Evolutionary conservation across 2,113 vertebrate species (phyloP).

Genomic region (Polypterus bichir): DNA sequence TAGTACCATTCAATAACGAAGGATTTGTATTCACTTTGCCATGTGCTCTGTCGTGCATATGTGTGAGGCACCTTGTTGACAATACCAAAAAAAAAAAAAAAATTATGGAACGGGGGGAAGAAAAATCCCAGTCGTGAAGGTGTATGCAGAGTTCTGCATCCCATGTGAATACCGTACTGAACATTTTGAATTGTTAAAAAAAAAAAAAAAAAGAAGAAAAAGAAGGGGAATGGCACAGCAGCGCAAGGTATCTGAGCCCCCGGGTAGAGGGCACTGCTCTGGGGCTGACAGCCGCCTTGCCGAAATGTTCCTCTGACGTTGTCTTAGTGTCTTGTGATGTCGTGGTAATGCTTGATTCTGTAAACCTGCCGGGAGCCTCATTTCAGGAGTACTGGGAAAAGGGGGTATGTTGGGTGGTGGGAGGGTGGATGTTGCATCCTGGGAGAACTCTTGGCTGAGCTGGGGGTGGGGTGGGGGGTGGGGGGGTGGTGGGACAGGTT

Average conservation of each 20-base stretch:
- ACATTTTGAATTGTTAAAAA: conserved; percentile 31
- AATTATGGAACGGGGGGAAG: conserved; percentile 9
- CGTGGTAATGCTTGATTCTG: conserved; percentile 29
- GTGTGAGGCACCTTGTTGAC: conserved; percentile 75
- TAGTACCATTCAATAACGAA: conserved; percentile 62
- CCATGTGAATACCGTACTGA: conserved; percentile 38
- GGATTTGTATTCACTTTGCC: conserved; percentile 67
- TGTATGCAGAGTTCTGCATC: conserved; percentile 36
- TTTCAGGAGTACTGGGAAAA: conserved; percentile 5
- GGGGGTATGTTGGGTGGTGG: conserved; percentile 5
- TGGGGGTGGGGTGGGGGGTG: background rate
- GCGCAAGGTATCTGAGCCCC: too few species aligned
- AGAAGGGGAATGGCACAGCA: conserved; percentile 4
- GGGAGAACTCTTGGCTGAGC: background rate
- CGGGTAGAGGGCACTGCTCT: too few species aligned
- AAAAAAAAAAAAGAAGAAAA: conserved; percentile 17
- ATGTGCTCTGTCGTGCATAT: conserved; percentile 64
- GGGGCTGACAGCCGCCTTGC: too few species aligned
- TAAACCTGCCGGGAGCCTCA: background rate
- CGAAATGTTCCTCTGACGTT: conserved; percentile 2
- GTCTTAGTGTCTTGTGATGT: conserved; percentile 41
- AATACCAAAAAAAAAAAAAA: conserved; percentile 35
- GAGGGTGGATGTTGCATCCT: too few species aligned
- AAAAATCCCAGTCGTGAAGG: conserved; percentile 30
- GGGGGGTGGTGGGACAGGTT: background rate